phyloP scores from a whole-genome alignment of 2,797 vertebrate genomes.

The Lates japonicus region DNA sequence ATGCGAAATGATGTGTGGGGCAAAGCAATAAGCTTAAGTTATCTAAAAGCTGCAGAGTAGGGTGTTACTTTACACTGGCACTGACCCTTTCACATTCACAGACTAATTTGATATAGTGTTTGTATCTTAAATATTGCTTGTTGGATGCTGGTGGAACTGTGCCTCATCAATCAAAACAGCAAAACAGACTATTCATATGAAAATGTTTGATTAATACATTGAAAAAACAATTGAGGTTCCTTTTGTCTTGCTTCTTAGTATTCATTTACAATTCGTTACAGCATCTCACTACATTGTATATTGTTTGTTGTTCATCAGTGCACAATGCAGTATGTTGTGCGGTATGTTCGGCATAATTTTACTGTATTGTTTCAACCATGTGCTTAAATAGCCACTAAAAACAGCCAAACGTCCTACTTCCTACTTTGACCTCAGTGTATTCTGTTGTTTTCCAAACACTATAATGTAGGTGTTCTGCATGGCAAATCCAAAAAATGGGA shows the following conservation, averaged over 20 bases:
- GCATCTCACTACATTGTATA: background rate
- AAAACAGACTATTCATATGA: background rate
- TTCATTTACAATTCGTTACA: background rate
- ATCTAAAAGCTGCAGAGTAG: background rate
- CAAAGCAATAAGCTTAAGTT: background rate
- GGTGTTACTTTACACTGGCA: background rate
- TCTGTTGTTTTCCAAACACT: background rate
- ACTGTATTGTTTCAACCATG: background rate
- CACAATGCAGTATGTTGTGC: background rate
- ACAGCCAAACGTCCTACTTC: background rate
- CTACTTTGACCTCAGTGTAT: slow-evolving; percentile 13
- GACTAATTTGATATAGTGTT: background rate
- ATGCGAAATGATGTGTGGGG: background rate
- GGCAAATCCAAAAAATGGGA: slow-evolving; percentile 27
- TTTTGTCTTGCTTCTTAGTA: background rate
- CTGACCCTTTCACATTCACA: background rate
- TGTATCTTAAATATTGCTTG: background rate
- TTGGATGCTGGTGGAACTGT: background rate
- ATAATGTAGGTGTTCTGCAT: slow-evolving; percentile 35
- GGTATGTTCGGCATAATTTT: background rate
- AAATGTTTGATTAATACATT: background rate
- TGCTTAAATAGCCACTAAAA: background rate
- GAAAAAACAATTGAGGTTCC: background rate
- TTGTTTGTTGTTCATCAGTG: background rate
- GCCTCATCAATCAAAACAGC: background rate